A percentile compares a stretch with the other conserved stretches of the same genome.
Conservation (phyloP, 2,797 vertebrate species). For the Lepidocolaptes lacrymiger region DNA sequence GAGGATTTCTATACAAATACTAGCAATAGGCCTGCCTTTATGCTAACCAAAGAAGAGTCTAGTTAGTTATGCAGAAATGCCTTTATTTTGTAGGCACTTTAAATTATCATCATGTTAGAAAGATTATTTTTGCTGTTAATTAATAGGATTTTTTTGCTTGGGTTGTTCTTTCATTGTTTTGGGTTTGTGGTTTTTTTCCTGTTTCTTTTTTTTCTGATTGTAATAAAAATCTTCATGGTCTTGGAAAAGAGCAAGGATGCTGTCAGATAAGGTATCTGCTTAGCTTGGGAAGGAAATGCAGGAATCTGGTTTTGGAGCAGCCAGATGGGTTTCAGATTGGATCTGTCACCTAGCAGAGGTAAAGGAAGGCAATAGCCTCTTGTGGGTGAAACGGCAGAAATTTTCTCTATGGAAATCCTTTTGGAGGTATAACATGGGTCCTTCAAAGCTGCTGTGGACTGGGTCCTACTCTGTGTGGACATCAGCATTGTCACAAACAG, state of each 20-base stretch:
- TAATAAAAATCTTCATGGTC: background rate
- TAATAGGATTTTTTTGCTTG: background rate
- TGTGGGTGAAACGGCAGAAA: background rate
- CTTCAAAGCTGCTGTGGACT: background rate
- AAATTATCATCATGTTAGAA: background rate
- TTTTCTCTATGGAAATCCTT: background rate
- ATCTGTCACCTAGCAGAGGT: background rate
- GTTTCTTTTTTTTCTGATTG: background rate
- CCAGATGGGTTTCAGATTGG: background rate
- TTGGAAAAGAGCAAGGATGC: background rate
- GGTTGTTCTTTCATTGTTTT: background rate
- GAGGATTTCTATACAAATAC: background rate
- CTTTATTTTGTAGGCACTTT: background rate
- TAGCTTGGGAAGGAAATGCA: background rate
- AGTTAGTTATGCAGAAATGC: constrained; percentile 1
- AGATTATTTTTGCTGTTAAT: background rate
- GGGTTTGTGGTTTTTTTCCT: background rate
- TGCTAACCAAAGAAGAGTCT: background rate
- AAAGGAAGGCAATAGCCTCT: background rate
- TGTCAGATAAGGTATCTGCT: background rate
- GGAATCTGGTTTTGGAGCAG: background rate
- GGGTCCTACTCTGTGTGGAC: background rate
- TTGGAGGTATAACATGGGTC: background rate
- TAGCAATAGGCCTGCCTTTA: background rate
- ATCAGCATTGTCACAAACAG: background rate